phyloP scores from a whole-genome alignment of 2,888 invertebrate species.

The Syritta pipiens region DNA sequence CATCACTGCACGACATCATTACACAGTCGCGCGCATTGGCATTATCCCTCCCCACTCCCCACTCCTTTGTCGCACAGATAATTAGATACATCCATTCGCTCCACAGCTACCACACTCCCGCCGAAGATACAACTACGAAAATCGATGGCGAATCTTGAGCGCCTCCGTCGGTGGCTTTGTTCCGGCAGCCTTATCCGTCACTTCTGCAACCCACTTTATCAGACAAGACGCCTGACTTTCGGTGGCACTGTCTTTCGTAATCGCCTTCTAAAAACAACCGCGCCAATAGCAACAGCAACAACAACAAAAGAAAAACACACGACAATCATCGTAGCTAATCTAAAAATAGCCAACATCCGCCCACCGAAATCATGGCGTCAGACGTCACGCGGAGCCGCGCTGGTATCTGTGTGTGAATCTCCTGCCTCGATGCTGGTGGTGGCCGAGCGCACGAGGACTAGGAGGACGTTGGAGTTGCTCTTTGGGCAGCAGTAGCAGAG shows the following conservation, averaged over 20 bases:
- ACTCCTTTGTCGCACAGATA: constrained; percentile 38
- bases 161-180: constrained; percentile 15
- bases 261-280: constrained; percentile 50
- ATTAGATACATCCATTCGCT: constrained; percentile 35
- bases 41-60: background rate
- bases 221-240: constrained; percentile 35
- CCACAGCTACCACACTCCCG: background rate
- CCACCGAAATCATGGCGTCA: constrained; percentile 64
- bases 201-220: constrained; percentile 57
- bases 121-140: constrained; percentile 8
- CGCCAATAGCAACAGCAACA: constrained; percentile 35
- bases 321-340: constrained; percentile 52
- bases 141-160: constrained; percentile 40
- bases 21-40: constrained; percentile 36
- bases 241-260: constrained; percentile 36
- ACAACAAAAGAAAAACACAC: too few species aligned
- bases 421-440: background rate
- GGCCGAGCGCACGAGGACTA: too few species aligned
- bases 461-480: constrained; percentile 31
- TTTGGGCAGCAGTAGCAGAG: background rate
- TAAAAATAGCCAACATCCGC: constrained; percentile 65
- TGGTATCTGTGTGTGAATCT: background rate
- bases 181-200: constrained; percentile 61
- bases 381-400: constrained; percentile 39
- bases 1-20: constrained; percentile 67